Percentiles rank a stretch among this genome's conserved stretches.
Evolutionary conservation across 2,888 invertebrate species (phyloP).

Genomic region (Nomada fabriciana): DNA sequence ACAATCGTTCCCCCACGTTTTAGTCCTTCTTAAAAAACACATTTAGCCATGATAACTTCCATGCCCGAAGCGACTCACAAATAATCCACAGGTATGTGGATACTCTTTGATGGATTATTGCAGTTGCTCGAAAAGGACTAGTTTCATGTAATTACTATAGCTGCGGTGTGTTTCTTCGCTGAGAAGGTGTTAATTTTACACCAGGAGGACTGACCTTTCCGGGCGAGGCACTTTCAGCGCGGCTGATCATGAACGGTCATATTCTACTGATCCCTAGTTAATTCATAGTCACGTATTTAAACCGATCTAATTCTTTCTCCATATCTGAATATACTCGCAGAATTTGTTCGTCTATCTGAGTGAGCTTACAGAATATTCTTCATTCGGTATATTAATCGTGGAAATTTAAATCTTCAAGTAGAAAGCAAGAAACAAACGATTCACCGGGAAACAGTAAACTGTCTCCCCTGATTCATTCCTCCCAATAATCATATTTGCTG

Average conservation of each 20-base stretch:
- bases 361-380: too few relatives aligned
- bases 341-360: too few relatives aligned
- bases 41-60: neutral
- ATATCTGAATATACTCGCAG: too few relatives aligned
- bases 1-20: neutral
- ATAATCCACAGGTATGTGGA: conserved; percentile 7
- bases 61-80: neutral
- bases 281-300: neutral
- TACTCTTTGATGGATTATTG: conserved; percentile 8
- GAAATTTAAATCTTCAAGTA: neutral
- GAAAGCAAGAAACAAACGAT: neutral
- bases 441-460: neutral
- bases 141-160: neutral
- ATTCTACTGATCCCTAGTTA: conserved; percentile 22
- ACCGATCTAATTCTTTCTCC: too few relatives aligned
- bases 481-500: neutral
- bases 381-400: neutral
- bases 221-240: conserved; percentile 18
- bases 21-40: neutral
- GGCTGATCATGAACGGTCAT: conserved; percentile 29
- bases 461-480: neutral
- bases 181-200: conserved; percentile 19
- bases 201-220: conserved; percentile 31
- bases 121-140: neutral
- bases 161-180: neutral